phyloP scores from a whole-genome alignment of 2,113 vertebrate species.

The Pelvicachromis taeniatus region DNA sequence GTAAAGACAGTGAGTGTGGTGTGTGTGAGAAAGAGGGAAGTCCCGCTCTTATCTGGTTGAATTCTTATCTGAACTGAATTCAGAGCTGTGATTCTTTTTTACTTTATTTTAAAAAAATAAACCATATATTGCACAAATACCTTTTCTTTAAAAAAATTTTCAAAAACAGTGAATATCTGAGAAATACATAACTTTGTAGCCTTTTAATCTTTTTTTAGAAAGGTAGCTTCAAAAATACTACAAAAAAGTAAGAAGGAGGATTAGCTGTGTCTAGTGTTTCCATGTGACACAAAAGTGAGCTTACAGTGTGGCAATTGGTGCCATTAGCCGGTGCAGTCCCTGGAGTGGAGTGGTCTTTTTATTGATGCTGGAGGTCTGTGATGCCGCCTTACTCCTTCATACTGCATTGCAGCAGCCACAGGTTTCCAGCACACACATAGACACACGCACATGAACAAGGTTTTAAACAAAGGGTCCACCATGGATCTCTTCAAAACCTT shows the following conservation, averaged over 20 bases:
- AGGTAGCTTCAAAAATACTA: neutral
- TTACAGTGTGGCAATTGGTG: neutral
- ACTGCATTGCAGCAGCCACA: conserved; percentile 62
- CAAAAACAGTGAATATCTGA: neutral
- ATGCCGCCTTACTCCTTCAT: neutral
- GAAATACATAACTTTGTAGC: neutral
- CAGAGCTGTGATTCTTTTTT: neutral
- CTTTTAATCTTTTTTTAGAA: neutral
- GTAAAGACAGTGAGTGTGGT: neutral
- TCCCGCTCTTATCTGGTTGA: neutral
- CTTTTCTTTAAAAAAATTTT: neutral
- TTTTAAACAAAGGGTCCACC: neutral
- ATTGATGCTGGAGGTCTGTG: neutral
- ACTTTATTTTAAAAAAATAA: neutral
- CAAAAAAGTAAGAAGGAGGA: too few species aligned
- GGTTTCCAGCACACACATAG: conserved; percentile 1
- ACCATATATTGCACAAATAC: neutral
- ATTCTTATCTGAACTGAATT: neutral
- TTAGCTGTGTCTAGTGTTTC: neutral
- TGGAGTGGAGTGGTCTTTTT: conserved; percentile 5
- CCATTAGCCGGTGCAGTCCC: neutral
- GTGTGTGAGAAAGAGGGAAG: neutral
- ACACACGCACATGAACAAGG: neutral
- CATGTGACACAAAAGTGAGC: neutral
- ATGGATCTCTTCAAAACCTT: neutral